Evolutionary conservation across 2,113 vertebrate species (phyloP).

Genomic region (Nothobranchius furzeri): DNA sequence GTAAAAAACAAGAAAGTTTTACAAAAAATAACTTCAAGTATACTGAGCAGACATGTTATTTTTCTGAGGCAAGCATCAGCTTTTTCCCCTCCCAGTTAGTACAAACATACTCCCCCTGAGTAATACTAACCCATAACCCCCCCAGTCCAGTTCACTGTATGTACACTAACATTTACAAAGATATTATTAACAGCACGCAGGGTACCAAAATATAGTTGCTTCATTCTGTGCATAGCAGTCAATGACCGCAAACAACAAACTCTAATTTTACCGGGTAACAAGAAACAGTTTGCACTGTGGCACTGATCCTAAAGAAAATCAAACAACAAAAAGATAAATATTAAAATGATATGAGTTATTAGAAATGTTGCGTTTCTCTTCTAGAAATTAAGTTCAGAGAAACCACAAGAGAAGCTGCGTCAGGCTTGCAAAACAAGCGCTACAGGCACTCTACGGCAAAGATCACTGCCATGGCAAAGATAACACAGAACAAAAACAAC

Average conservation of each 20-base stretch:
- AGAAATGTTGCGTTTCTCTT: slow-evolving; percentile 31
- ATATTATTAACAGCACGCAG: slow-evolving; percentile 57
- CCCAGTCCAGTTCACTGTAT: slow-evolving; percentile 28
- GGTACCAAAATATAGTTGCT: slow-evolving; percentile 62
- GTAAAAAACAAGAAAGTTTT: slow-evolving; percentile 49
- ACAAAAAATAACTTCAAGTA: slow-evolving; percentile 71
- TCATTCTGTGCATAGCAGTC: slow-evolving; percentile 58
- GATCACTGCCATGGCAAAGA: slow-evolving; percentile 6
- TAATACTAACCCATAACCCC: no score
- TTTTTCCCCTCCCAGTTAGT: slow-evolving; percentile 19
- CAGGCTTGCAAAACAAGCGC: slow-evolving; percentile 64
- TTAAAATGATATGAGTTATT: slow-evolving; percentile 39
- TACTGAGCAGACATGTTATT: slow-evolving; percentile 52
- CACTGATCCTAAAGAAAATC: slow-evolving; percentile 20
- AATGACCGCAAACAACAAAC: slow-evolving; percentile 27
- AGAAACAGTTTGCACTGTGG: not conserved
- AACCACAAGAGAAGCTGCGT: slow-evolving; percentile 39
- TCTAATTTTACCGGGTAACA: not conserved
- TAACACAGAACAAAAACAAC: slow-evolving; percentile 8
- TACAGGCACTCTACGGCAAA: slow-evolving; percentile 78
- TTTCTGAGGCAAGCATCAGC: slow-evolving; percentile 26
- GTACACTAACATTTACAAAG: slow-evolving; percentile 59
- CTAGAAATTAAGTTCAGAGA: not conserved
- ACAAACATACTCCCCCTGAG: slow-evolving; percentile 40
- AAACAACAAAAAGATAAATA: slow-evolving; percentile 13